These are phyloP conservation scores for Penaeus japonicus DNA, from an alignment of 1,140 invertebrate genomes.

Conservation along the genomic window DNA sequence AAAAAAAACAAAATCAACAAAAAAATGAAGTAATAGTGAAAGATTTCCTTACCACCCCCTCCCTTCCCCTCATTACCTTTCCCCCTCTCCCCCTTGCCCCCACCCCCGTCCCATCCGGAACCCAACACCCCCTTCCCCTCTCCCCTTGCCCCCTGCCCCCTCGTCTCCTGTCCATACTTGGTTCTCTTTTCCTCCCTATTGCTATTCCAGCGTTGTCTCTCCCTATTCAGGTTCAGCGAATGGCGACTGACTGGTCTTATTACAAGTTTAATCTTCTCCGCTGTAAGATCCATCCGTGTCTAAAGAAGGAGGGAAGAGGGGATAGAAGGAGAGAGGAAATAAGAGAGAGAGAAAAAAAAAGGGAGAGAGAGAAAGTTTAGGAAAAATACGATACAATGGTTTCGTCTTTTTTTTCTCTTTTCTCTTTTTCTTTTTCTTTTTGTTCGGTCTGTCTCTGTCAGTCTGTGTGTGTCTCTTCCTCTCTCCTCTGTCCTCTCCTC, in stretches of 20 bases:
- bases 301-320: background rate
- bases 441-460: no score
- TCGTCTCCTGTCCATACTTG: background rate
- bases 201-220: background rate
- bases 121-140: background rate
- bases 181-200: background rate
- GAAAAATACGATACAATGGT: background rate
- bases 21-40: no score
- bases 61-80: no score
- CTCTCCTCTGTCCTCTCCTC: no score
- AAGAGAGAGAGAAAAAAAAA: background rate
- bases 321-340: background rate
- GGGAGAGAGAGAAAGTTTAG: background rate
- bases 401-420: no score
- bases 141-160: background rate
- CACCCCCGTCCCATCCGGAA: background rate
- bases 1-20: no score
- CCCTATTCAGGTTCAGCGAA: conserved; percentile 27
- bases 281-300: conserved; percentile 26
- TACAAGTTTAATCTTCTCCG: conserved; percentile 37
- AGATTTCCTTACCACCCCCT: background rate
- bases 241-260: conserved; percentile 37
- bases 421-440: no score
- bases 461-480: no score
- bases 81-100: background rate